Conservation (phyloP, 2,113 vertebrate genomes). For the Myotis davidii region DNA sequence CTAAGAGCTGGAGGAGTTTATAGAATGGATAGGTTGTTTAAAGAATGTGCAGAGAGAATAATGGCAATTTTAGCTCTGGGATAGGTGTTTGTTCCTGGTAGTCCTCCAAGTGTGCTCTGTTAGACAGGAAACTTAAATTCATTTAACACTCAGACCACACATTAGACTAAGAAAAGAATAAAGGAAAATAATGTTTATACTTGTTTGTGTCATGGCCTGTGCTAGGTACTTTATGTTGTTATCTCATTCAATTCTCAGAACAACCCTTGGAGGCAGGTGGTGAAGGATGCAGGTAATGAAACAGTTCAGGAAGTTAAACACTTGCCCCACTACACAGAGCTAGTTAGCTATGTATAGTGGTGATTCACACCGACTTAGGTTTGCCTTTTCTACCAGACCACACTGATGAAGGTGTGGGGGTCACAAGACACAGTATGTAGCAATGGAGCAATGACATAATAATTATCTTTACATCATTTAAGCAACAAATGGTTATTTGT, state of each 20-base stretch:
- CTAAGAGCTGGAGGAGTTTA: neutral
- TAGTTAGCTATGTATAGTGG: neutral
- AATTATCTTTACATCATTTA: constrained; percentile 4
- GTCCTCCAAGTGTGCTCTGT: neutral
- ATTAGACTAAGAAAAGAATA: neutral
- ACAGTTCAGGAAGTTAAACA: neutral
- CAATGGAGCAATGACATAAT: neutral
- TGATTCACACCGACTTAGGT: neutral
- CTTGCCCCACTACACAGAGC: neutral
- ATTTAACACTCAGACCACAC: neutral
- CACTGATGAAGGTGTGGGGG: neutral
- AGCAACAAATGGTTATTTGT: constrained; percentile 41
- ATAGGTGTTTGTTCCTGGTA: neutral
- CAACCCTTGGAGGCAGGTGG: neutral
- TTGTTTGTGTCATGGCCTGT: neutral
- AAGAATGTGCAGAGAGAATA: neutral
- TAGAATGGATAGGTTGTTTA: neutral
- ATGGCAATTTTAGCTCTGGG: neutral
- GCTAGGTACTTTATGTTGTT: neutral
- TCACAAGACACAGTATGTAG: neutral
- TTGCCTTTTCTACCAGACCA: neutral
- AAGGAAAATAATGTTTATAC: neutral
- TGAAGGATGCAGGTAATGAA: neutral
- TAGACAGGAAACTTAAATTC: neutral
- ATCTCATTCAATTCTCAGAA: neutral